Conservation (phyloP, 2,113 vertebrate genomes). For the Astur gentilis region DNA sequence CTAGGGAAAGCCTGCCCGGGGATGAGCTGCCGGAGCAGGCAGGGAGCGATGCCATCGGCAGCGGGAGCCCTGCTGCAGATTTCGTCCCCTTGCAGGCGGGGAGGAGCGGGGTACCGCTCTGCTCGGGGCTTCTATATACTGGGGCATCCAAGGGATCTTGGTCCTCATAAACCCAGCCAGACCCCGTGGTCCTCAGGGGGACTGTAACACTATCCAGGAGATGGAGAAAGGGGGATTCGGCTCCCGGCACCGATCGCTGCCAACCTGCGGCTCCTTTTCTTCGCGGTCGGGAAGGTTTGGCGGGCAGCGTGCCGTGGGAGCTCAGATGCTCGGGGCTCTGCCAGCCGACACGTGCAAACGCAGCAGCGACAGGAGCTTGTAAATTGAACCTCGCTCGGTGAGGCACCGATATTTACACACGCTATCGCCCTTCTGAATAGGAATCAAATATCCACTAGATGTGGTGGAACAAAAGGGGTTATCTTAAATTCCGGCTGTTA, state of each 20-base stretch:
- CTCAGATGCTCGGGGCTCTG: not conserved
- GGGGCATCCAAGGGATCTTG: not conserved
- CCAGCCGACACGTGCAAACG: not conserved
- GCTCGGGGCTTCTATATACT: not conserved
- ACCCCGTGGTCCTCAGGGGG: rapidly evolving
- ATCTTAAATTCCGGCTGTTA: not conserved
- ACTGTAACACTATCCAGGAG: rapidly evolving
- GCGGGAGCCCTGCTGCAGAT: not conserved
- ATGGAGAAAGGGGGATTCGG: not conserved
- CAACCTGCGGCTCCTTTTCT: not conserved
- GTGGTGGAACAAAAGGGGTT: not conserved
- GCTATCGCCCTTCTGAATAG: not conserved
- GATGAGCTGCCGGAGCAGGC: not conserved
- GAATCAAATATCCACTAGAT: not conserved
- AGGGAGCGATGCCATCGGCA: not conserved
- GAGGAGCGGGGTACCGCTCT: not conserved
- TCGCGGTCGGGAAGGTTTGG: not conserved
- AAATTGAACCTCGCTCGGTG: not conserved
- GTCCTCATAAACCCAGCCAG: not conserved
- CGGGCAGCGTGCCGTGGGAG: not conserved
- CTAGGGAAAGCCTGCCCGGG: not conserved
- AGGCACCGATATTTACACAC: conserved; percentile 36
- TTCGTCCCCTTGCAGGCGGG: not conserved
- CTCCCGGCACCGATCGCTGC: rapidly evolving
- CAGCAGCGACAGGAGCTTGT: not conserved